phyloP scores from a whole-genome alignment of 2,113 vertebrate genomes.

The Oreochromis aureus region DNA sequence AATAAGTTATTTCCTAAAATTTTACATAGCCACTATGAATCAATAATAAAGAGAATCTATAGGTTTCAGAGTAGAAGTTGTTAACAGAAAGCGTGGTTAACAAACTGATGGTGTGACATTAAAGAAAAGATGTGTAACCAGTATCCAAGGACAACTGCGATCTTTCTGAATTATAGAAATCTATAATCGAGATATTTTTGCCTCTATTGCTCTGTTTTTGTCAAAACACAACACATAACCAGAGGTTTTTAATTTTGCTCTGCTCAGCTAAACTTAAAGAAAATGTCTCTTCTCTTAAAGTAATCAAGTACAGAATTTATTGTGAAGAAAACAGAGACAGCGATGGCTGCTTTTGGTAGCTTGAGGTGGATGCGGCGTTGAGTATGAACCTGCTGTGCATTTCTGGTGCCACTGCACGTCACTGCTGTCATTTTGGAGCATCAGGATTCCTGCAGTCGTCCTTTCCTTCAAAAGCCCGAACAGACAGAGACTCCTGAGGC shows the following conservation, averaged over 20 bases:
- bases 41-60: fast-evolving
- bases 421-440: not conserved
- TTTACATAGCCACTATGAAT: not conserved
- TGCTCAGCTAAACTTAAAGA: not conserved
- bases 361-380: not conserved
- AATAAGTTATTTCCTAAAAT: fast-evolving
- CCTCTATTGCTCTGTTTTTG: not conserved
- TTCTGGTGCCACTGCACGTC: not conserved
- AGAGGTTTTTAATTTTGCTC: not conserved
- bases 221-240: not conserved
- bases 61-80: not conserved
- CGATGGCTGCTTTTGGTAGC: not conserved
- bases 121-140: not conserved
- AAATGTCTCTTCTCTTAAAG: not conserved
- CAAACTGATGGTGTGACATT: not conserved
- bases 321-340: not conserved
- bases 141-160: not conserved
- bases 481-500: not conserved
- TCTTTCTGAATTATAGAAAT: not conserved
- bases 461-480: not conserved
- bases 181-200: not conserved
- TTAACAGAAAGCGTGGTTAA: not conserved
- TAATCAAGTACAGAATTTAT: not conserved
- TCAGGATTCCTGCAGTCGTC: not conserved
- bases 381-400: not conserved